A percentile compares a stretch with the other conserved stretches of the same genome.
These are phyloP conservation scores for Eurystomus glaucurus DNA, from an alignment of 2,797 vertebrate genomes.

Conservation along the genomic window DNA sequence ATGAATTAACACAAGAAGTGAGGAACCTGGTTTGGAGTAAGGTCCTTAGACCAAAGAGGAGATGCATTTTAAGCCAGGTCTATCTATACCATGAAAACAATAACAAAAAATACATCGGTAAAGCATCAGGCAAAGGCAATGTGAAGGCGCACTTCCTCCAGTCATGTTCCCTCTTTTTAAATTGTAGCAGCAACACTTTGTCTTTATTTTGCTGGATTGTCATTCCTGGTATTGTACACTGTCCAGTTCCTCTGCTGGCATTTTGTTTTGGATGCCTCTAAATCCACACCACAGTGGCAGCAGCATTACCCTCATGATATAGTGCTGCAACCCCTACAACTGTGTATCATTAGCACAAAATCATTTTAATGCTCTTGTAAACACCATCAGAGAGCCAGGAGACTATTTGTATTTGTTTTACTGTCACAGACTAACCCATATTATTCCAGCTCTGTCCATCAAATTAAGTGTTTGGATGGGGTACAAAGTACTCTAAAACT, in stretches of 20 bases:
- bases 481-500: constrained; percentile 65
- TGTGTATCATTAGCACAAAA: constrained; percentile 63
- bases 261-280: constrained; percentile 17
- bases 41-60: not conserved
- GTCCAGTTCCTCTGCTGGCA: constrained; percentile 24
- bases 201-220: not conserved
- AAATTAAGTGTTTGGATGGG: constrained; percentile 73
- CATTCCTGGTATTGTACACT: not conserved
- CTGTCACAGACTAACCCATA: constrained; percentile 60
- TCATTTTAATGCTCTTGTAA: constrained; percentile 78
- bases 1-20: not conserved
- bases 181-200: not conserved
- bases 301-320: constrained; percentile 47
- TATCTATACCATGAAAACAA: not conserved
- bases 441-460: constrained; percentile 75
- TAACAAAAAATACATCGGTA: not conserved
- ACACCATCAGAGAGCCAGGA: constrained; percentile 61
- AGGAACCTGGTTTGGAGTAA: not conserved
- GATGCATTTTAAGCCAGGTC: not conserved
- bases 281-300: constrained; percentile 4
- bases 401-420: constrained; percentile 75
- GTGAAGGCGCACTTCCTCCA: not conserved
- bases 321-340: constrained; percentile 52
- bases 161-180: not conserved
- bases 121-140: not conserved